Percentiles rank a stretch among this genome's conserved stretches.
Conservation (phyloP, 2,797 vertebrate species). For the Triplophysa yarkandensis region DNA sequence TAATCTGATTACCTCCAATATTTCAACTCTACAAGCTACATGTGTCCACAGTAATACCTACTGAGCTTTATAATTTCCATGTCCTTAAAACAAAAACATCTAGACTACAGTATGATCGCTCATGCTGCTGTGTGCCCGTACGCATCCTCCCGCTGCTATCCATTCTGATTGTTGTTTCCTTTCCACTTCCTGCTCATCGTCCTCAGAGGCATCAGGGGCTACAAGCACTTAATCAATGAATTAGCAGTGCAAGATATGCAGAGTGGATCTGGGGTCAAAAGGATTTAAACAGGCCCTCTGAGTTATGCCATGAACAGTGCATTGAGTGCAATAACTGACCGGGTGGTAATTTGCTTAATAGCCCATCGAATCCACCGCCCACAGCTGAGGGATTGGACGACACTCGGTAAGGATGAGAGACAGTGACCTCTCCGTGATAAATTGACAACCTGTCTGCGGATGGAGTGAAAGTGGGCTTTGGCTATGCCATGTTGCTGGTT, state of each 20-base stretch:
- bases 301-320: constrained; percentile 52
- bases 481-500: constrained; percentile 27
- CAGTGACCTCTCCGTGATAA: constrained; percentile 53
- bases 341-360: constrained; percentile 59
- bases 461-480: constrained; percentile 20
- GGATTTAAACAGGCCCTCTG: constrained; percentile 38
- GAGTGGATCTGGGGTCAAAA: constrained; percentile 47
- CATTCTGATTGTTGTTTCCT: constrained; percentile 27
- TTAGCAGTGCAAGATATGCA: constrained; percentile 47
- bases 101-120: background rate
- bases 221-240: constrained; percentile 60
- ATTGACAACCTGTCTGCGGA: constrained; percentile 50
- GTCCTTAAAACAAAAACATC: constrained; percentile 37
- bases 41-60: constrained; percentile 7
- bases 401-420: constrained; percentile 55
- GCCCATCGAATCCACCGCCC: constrained; percentile 34
- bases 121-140: constrained; percentile 11
- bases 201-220: constrained; percentile 30
- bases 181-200: constrained; percentile 33
- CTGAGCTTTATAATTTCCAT: constrained; percentile 26
- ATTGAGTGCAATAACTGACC: constrained; percentile 47
- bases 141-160: constrained; percentile 17
- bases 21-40: constrained; percentile 7
- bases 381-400: constrained; percentile 43
- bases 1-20: constrained; percentile 40